Percentiles rank a stretch among this genome's conserved stretches.
These are phyloP conservation scores for Endomychus coccineus DNA, from an alignment of 2,888 invertebrate genomes.

Conservation along the genomic window DNA sequence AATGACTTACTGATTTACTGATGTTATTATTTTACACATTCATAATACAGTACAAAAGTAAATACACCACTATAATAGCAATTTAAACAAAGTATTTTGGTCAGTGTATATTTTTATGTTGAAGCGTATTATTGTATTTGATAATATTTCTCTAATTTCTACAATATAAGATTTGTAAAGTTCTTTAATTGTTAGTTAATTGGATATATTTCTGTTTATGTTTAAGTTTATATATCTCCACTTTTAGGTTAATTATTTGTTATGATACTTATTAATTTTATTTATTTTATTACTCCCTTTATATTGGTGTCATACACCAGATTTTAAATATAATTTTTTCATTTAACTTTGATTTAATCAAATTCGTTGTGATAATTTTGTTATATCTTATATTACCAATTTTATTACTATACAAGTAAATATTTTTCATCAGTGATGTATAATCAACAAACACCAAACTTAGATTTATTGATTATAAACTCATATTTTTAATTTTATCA, in stretches of 20 bases:
- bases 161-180: too few relatives aligned
- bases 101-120: not conserved
- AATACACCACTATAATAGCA: not conserved
- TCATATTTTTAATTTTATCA: too few relatives aligned
- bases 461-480: too few relatives aligned
- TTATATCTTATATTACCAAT: too few relatives aligned
- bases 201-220: slow-evolving; percentile 27
- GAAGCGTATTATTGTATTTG: too few relatives aligned
- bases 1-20: too few relatives aligned
- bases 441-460: too few relatives aligned
- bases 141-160: slow-evolving; percentile 2
- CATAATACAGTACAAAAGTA: slow-evolving; percentile 2
- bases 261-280: slow-evolving; percentile 31
- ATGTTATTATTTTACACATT: too few relatives aligned
- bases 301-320: slow-evolving; percentile 7
- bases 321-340: slow-evolving; percentile 13
- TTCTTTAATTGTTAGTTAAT: slow-evolving; percentile 14
- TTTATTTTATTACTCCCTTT: slow-evolving; percentile 25
- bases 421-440: too few relatives aligned
- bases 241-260: slow-evolving; percentile 29
- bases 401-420: too few relatives aligned
- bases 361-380: not conserved
- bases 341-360: slow-evolving; percentile 9
- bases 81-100: slow-evolving; percentile 21
- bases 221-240: slow-evolving; percentile 29